phyloP scores from a whole-genome alignment of 2,113 vertebrate species.

The Laticauda colubrina region DNA sequence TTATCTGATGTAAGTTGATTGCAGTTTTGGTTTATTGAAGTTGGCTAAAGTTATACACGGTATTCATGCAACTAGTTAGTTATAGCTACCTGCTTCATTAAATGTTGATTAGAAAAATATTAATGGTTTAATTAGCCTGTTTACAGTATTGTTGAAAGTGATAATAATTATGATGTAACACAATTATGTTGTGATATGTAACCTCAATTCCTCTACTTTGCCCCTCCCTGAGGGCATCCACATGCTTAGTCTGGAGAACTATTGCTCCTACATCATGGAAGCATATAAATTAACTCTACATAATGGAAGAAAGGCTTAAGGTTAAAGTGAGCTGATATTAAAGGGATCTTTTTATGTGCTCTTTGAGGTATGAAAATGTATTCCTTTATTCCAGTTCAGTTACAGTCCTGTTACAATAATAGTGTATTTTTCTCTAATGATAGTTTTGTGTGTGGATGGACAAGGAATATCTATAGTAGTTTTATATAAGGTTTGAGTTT shows the following conservation, averaged over 20 bases:
- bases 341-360: background rate
- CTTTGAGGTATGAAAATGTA: background rate
- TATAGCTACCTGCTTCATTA: background rate
- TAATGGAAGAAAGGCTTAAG: background rate
- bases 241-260: background rate
- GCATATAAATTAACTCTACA: background rate
- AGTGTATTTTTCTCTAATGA: background rate
- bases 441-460: background rate
- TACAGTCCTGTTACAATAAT: background rate
- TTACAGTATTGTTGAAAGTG: background rate
- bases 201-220: background rate
- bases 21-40: background rate
- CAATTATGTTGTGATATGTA: background rate
- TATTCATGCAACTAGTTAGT: background rate
- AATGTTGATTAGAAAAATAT: background rate
- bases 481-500: background rate
- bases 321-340: background rate
- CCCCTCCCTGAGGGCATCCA: background rate
- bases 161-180: background rate
- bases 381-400: background rate
- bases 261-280: background rate
- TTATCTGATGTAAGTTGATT: background rate
- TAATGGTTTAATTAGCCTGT: background rate
- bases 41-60: background rate
- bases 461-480: background rate